Evolutionary conservation across 1,140 invertebrate genomes (phyloP).

Genomic region (Sminthurinus signatus): DNA sequence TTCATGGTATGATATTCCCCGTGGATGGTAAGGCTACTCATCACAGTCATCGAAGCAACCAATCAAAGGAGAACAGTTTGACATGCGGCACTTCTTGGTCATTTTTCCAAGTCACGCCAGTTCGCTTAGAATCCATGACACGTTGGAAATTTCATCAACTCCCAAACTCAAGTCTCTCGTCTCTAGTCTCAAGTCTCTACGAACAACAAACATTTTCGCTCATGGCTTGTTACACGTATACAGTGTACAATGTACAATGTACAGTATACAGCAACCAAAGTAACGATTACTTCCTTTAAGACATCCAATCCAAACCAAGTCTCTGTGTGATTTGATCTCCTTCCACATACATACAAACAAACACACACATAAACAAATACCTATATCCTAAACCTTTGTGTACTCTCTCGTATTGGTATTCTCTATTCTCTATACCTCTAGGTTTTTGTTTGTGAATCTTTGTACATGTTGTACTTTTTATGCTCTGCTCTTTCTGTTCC

Average conservation of each 20-base stretch:
- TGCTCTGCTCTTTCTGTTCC: no score
- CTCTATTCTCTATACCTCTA: no score
- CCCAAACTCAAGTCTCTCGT: neutral
- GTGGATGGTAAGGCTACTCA: conserved; percentile 2
- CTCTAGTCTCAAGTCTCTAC: conserved; percentile 1
- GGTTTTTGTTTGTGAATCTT: no score
- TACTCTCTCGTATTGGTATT: no score
- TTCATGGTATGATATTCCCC: neutral
- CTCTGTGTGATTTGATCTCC: no score
- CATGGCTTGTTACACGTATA: no score
- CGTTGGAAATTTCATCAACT: conserved; percentile 10
- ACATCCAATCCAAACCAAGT: no score
- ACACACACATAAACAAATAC: neutral
- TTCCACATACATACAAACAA: neutral
- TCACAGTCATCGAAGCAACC: conserved; percentile 9
- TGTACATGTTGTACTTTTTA: no score
- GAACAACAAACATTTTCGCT: no score
- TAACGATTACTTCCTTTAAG: no score
- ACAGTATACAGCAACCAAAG: no score
- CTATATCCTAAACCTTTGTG: neutral
- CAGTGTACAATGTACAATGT: no score
- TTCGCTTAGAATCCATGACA: conserved; percentile 9
- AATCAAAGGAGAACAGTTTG: neutral
- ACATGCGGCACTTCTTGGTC: conserved; percentile 10
- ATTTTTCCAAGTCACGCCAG: conserved; percentile 9